Evolutionary conservation across 1,140 invertebrate genomes (phyloP).

Genomic region (Druon quercuslanigerum): DNA sequence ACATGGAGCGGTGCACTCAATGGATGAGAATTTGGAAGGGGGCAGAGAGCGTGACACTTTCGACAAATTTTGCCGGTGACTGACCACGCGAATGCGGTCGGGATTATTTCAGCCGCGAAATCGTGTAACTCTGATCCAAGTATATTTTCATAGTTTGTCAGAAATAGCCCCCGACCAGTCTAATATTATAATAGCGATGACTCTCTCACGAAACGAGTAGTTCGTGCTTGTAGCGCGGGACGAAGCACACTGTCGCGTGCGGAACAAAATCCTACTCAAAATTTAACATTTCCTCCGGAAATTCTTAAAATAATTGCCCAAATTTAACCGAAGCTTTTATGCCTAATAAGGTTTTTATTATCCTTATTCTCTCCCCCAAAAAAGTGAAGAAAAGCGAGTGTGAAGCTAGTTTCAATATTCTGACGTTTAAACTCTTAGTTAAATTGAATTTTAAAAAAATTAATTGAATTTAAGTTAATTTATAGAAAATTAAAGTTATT

Average conservation of each 20-base stretch:
- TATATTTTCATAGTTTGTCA: constrained; percentile 72
- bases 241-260: constrained; percentile 43
- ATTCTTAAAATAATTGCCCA: neutral
- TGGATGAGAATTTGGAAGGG: neutral
- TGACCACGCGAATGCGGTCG: constrained; percentile 43
- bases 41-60: constrained; percentile 22
- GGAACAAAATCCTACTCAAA: constrained; percentile 8
- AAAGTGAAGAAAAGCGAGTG: too few relatives aligned
- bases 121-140: constrained; percentile 51
- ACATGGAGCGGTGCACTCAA: neutral
- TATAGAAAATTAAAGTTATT: too few relatives aligned
- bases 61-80: constrained; percentile 35
- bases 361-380: too few relatives aligned
- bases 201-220: constrained; percentile 50
- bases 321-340: too few relatives aligned
- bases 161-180: constrained; percentile 70
- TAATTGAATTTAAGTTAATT: too few relatives aligned
- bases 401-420: too few relatives aligned
- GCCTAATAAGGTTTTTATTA: too few relatives aligned
- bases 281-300: neutral
- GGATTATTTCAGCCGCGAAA: constrained; percentile 54
- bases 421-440: too few relatives aligned
- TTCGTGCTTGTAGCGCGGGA: constrained; percentile 41
- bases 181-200: constrained; percentile 72
- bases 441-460: too few relatives aligned